Base-by-base conservation (phyloP, 2,797 vertebrate genomes). In the Gephyroberyx darwinii region DNA sequence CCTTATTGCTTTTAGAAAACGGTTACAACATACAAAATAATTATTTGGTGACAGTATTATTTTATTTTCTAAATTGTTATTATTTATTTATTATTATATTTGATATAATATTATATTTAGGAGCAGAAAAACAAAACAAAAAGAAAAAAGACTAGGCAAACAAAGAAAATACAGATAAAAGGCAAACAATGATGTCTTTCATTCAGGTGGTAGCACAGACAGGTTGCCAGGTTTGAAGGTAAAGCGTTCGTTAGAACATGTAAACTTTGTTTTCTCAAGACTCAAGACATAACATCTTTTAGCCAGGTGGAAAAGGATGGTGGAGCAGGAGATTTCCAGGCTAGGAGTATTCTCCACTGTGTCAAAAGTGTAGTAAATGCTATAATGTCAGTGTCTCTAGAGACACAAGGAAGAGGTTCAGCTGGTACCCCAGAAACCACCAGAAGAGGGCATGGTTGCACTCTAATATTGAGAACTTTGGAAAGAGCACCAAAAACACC, bases 221-320 rank as follows among this genome's bases (percentile, higher is more conserved):
- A 53, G 51, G n/a, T 10, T 53, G 51, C 51, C 51, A 53, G n/a
- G n/a, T 53, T 53, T 53, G 19, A 8, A 8, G 8, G n/a, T 20
- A 30, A 63, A 63, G 26, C 22, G 50, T 2, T 41, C 39, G 55
- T 17, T 62, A 6, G 4, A 52, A 16, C 39, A 9, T 53, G 30
- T 45, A 50, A 62, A 63, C 63, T 37, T 31, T 35, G 43, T 71
- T 71, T 71, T 63, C 20, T 71, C 51, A 53, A 53, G n/a, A 5
- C 50, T 52, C 20, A 52, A 52, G 22, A 53, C 51, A 53, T 53
- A 2, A 22, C 51, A 53, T 22, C 51, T 12, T 22, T 53, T 53
- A 26, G 51, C 51, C 51, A 22, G 19, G 22, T 8, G 22, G 50
- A 52, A 5, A 20, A 12, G 22, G 51, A 53, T 26, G 20, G 12